These are phyloP conservation scores for cattle (Bos taurus) DNA, from an alignment of 2,113 vertebrate genomes.

Conservation along the genomic window DNA sequence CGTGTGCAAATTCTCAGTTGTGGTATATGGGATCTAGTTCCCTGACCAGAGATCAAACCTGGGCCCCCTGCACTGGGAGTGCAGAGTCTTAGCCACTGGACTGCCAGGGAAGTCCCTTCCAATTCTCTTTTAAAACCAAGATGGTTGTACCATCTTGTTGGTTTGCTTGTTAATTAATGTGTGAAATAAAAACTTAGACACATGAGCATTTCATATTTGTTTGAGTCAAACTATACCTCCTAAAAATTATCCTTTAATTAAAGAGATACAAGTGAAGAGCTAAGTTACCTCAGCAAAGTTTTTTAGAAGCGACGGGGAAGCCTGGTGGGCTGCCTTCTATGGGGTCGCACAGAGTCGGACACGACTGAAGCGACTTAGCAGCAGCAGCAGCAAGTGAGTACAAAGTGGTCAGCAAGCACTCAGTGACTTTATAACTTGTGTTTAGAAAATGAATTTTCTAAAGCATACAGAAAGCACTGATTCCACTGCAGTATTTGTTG, in stretches of 20 bases:
- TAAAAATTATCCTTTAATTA: slow-evolving; percentile 29
- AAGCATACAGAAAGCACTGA: background rate
- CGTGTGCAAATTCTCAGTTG: background rate
- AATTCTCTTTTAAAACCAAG: slow-evolving; percentile 13
- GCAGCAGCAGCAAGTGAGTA: background rate
- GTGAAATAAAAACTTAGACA: slow-evolving; percentile 35
- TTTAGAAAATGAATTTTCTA: background rate
- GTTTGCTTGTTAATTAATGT: slow-evolving; percentile 25
- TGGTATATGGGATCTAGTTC: background rate
- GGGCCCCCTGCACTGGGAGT: background rate
- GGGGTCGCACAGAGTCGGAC: too few species aligned
- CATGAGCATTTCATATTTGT: background rate
- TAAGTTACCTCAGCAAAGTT: background rate
- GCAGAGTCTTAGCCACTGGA: background rate
- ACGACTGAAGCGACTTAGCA: too few species aligned
- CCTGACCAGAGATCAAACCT: background rate
- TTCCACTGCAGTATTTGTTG: background rate
- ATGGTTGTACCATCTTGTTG: background rate
- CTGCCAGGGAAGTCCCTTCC: background rate
- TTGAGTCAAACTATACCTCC: background rate
- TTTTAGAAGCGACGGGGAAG: background rate
- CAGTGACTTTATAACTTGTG: background rate
- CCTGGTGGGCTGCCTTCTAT: too few species aligned
- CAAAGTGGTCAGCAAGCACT: background rate
- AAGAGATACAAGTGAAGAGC: background rate